Conservation (phyloP, 2,113 vertebrate species). For the Bujurquina vittata region DNA sequence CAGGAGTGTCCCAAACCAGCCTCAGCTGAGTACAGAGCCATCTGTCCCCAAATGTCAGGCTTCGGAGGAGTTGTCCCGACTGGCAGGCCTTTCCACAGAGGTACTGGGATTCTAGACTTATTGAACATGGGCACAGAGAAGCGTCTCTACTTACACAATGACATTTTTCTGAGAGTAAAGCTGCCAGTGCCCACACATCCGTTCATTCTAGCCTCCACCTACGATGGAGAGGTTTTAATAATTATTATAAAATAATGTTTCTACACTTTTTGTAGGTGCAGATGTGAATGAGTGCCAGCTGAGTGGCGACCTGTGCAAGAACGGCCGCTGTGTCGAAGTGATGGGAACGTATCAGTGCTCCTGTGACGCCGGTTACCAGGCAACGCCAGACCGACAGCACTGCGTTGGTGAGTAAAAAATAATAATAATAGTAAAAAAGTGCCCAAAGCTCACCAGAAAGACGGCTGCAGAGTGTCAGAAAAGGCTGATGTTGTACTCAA, state of each 20-base stretch:
- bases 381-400: slow-evolving; percentile 85
- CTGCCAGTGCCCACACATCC: slow-evolving; percentile 44
- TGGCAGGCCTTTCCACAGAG: slow-evolving; percentile 95
- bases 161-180: no score
- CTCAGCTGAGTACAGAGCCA: slow-evolving; percentile 82
- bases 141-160: no score
- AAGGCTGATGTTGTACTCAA: no score
- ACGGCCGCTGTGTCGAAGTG: slow-evolving; percentile 89
- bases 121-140: not conserved
- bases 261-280: slow-evolving; percentile 45
- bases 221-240: not conserved
- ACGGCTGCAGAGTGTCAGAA: no score
- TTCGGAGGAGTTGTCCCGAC: slow-evolving; percentile 93
- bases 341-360: slow-evolving; percentile 91
- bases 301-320: slow-evolving; percentile 88
- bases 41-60: slow-evolving; percentile 91
- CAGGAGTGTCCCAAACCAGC: slow-evolving; percentile 90
- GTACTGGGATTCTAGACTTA: slow-evolving; percentile 60
- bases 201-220: not conserved
- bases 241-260: not conserved
- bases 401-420: slow-evolving; percentile 89
- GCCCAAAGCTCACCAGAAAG: no score
- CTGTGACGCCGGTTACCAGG: slow-evolving; percentile 90
- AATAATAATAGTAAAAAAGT: no score
- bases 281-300: slow-evolving; percentile 93